Evolutionary conservation across 1,140 invertebrate genomes (phyloP), one percentile per base, ranked within the genome.

Genomic region (Lasioglossum albipes): DNA sequence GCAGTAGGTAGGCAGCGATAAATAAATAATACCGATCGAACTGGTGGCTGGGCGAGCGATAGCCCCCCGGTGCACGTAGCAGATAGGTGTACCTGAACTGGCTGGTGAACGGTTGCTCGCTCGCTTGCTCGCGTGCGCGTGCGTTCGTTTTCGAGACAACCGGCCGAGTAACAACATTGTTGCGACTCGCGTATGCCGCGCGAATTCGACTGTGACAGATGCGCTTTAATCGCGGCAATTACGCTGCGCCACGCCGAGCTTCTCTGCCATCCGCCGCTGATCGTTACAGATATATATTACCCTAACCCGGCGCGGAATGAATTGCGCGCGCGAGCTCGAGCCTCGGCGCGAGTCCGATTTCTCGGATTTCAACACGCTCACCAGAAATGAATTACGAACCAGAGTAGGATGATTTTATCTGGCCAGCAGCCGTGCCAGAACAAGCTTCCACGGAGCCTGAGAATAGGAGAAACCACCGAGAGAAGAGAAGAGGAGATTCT

Each of bases 1-100:
- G 83, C 87, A 91, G 87, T 88, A 87, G 87, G 89, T 89, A 90
- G 84, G 80, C 74, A 75, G 79, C 68, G 86, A 87, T 88, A 86
- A 91, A 91, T 91, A 89, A 91, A 89, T 91, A 88, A 90, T 86
- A 81, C 75, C 79, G 75, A 80, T 84, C 84, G 81, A 86, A 86
- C 79, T 74, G 57, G 81, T 54, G 27, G 45, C 42, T 36, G 62
- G 66, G n/a, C 57, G 57, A 59, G 77, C 76, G 27, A 71, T 78
- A 70, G 52, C 52, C 18, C 16, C 18, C 57, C 20, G 42, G 67
- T 36, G 77, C 61, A 78, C 81, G 52, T n/a, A 52, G 74, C 61
- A 36, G 36, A 36, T 36, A 36, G 36, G 36, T 36, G 36, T 62
- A 13, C 45, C 52, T 2, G 52, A 6, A 4, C 16, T 6, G 57